Conservation (phyloP, 2,888 invertebrate species). For the Ichneumoninae sp. region DNA sequence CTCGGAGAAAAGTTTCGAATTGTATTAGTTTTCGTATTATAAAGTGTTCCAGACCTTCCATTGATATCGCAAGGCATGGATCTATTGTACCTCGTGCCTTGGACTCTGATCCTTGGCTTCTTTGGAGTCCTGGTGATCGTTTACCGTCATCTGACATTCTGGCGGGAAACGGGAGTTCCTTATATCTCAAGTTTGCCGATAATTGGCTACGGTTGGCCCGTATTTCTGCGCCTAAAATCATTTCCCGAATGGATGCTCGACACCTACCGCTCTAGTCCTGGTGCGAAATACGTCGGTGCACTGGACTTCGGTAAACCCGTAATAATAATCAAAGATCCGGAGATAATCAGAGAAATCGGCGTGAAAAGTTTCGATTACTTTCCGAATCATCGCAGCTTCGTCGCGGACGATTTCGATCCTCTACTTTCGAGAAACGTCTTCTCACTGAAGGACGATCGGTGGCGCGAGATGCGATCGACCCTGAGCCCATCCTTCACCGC, state of each 20-base stretch:
- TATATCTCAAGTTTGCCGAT: constrained; percentile 57
- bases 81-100: constrained; percentile 19
- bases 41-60: not conserved
- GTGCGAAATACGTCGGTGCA: constrained; percentile 70
- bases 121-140: constrained; percentile 25
- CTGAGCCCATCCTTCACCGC: constrained; percentile 80
- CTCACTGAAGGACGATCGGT: constrained; percentile 74
- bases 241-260: constrained; percentile 50
- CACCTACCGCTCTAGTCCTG: constrained; percentile 48
- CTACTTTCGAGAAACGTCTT: constrained; percentile 74
- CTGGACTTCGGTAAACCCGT: constrained; percentile 70
- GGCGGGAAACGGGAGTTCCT: constrained; percentile 71
- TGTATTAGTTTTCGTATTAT: not conserved
- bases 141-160: constrained; percentile 66
- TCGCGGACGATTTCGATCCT: constrained; percentile 72
- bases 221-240: constrained; percentile 52
- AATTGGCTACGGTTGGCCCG: constrained; percentile 60
- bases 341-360: constrained; percentile 75
- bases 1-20: not conserved
- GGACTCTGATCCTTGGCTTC: constrained; percentile 45
- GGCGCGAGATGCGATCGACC: constrained; percentile 77
- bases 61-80: constrained; percentile 8
- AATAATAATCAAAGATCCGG: constrained; percentile 75
- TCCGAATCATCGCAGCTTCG: constrained; percentile 72
- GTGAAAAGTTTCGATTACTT: constrained; percentile 76